Base-by-base conservation (phyloP, 2,113 vertebrate species). In the Laticauda colubrina region DNA sequence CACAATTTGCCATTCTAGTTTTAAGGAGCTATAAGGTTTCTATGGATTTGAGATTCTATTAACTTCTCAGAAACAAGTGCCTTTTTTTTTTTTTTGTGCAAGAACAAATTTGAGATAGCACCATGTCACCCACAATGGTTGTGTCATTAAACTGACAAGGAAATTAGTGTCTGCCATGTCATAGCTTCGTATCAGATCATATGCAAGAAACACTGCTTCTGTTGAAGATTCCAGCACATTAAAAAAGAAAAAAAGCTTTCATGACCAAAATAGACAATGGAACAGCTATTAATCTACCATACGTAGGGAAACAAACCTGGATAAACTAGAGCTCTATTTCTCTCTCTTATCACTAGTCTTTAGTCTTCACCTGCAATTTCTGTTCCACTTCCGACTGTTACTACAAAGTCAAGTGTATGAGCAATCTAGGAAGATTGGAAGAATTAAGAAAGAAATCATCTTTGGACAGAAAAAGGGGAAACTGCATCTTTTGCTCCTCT, bases 111-210 rank as follows among this genome's bases (percentile, higher is more conserved):
- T 90, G 39, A 39, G 45, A 51, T 43, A 90, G 56, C 45, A 61
- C 92, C 88, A 39, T 87, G 64, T 64, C 81, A 90, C 91, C 59
- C 45, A 45, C 81, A 90, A 64, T 56, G 87, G 29, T 54, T 48
- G 88, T 90, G 85, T 57, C 89, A 90, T 51, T 26, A 26, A 90
- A 57, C 45, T 59, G 81, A 90, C 92, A 93, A 87, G 92, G 56
- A 87, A 54, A 92, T 92, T 90, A 61, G 57, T 24, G 15, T 90
- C 81, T 87, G 55, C n/a, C 45, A 20, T 57, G 56, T 90, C 92
- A 56, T n/a, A 55, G 81, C 89, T 93, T 34, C 45, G 29, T 53
- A 54, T 90, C 56, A 7, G 56, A 75, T 48, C 56, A 59, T 53
- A 87, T 43, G n/a, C 89, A 75, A 92, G 92, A 92, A 92, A 89